Evolutionary conservation across 2,888 invertebrate genomes (phyloP).

Genomic region (Rhimphoctona megacephalus): DNA sequence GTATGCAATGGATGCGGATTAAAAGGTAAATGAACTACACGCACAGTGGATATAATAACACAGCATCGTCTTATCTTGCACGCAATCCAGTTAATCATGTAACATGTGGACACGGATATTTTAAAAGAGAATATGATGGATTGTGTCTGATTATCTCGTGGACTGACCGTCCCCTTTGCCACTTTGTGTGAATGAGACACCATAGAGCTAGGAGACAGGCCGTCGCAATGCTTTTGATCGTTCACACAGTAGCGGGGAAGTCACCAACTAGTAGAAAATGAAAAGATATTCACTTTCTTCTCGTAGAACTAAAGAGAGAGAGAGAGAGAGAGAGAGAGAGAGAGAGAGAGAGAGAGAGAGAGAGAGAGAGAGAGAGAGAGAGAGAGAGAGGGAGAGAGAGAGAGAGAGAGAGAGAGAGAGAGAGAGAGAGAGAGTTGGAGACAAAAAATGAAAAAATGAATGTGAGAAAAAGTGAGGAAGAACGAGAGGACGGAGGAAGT

Average conservation of each 20-base stretch:
- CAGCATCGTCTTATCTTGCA: not conserved
- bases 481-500: constrained; percentile 7
- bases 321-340: not conserved
- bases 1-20: not conserved
- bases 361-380: too few relatives aligned
- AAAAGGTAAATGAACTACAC: not conserved
- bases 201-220: not conserved
- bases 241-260: not conserved
- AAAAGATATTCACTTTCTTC: not conserved
- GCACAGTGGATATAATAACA: not conserved
- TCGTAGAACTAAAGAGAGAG: not conserved
- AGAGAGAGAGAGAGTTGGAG: too few relatives aligned
- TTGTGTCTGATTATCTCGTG: not conserved
- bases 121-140: not conserved
- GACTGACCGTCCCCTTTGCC: not conserved
- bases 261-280: not conserved
- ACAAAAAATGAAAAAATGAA: not conserved
- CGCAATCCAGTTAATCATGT: not conserved
- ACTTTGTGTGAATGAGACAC: not conserved
- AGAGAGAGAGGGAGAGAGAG: not conserved
- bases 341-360: too few relatives aligned
- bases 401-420: not conserved
- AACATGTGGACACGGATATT: not conserved
- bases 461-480: not conserved
- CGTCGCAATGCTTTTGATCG: not conserved